Evolutionary conservation across 2,797 vertebrate genomes (phyloP), one percentile per base, ranked within the genome.

Genomic region (Sorex maritimensis): DNA sequence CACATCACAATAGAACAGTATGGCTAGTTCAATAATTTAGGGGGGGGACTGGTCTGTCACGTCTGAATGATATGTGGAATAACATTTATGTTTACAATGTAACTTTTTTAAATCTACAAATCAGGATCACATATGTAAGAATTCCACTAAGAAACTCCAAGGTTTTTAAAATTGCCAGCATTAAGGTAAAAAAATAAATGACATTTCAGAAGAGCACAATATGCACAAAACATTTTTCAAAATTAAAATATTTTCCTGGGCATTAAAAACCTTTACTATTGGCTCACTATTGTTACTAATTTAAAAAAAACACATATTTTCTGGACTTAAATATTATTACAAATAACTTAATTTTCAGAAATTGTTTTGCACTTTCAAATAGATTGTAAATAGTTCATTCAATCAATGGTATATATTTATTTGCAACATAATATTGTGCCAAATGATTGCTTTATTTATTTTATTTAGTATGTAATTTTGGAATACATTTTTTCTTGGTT

Each of bases 361-460:
- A 91, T 95, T 94, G 86, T 97, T 98, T 98, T 98, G 98, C 98
- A 98, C 98, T 98, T 98, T 98, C 97, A 96, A 95, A 63, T 97
- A 97, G 97, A 98, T 98, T 99, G 98, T 99, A 99, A 98, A 98
- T 98, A 97, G 91, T 98, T 96, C 96, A 95, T 97, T 97, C 81
- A 73, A 86, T 95, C 95, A 93, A 88, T 89, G 86, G 92, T 96
- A 91, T 96, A 96, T 98, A 98, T 98, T 98, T 98, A 98, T 98
- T 98, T 97, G 96, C 95, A 98, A 96, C 97, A 92, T 97, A 94
- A 96, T 96, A 96, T 98, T 98, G 98, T 99, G 98, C 99, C 98
- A 98, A 98, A 98, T 97, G 98, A 98, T 98, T 98, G 92, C 96
- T 94, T 98, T 98, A 98, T 99, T 99, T 98, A 99, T 99, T 99